Conservation (phyloP, 1,140 invertebrate species). For the Paraescarpia echinospica region DNA sequence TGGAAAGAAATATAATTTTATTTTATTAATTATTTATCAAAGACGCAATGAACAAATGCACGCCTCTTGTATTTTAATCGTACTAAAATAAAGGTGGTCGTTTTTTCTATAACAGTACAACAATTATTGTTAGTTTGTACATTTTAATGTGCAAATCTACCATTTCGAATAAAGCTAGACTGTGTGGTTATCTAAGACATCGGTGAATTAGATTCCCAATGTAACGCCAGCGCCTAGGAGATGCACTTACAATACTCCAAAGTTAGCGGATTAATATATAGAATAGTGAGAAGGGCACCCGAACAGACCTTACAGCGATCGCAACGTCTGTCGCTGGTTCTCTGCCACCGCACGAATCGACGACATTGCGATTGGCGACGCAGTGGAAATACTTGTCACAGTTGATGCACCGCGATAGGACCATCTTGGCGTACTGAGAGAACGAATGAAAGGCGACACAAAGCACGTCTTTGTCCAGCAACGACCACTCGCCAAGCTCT, state of each 20-base stretch:
- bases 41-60: not conserved
- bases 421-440: not conserved
- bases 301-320: no score
- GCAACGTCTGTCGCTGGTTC: no score
- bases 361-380: not conserved
- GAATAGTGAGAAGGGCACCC: no score
- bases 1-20: not conserved
- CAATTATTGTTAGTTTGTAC: not conserved
- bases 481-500: not conserved
- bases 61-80: not conserved
- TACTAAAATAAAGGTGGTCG: not conserved
- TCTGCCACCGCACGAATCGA: not conserved
- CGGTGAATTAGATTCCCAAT: not conserved
- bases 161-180: not conserved
- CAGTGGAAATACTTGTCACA: not conserved
- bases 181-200: not conserved
- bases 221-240: no score
- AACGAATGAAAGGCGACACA: not conserved
- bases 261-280: no score
- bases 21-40: not conserved
- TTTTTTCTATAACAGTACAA: not conserved
- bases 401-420: not conserved
- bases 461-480: not conserved
- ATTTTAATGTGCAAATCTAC: not conserved
- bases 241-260: no score